phyloP scores from a whole-genome alignment of 2,113 vertebrate species.

The Copsychus sechellarum region DNA sequence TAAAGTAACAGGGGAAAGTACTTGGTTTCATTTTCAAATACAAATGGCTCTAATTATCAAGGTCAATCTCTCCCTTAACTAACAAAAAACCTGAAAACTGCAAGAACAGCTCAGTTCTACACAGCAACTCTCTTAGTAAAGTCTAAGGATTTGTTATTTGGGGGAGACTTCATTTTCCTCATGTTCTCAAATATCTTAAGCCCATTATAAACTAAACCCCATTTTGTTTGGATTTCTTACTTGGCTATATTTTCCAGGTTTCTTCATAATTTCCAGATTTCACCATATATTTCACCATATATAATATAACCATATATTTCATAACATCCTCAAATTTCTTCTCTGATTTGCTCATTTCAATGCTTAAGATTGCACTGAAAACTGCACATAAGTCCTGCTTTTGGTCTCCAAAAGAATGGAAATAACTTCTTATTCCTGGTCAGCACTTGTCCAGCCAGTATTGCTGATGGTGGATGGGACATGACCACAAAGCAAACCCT shows the following conservation, averaged over 20 bases:
- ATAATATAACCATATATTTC: not conserved
- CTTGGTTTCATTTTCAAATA: not conserved
- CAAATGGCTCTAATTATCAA: not conserved
- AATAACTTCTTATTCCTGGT: not conserved
- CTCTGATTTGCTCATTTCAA: not conserved
- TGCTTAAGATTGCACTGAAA: not conserved
- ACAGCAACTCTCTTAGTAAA: not conserved
- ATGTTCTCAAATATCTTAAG: not conserved
- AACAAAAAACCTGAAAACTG: not conserved
- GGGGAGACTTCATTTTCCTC: not conserved
- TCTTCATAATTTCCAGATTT: not conserved
- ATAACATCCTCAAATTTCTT: not conserved
- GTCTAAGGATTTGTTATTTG: not conserved
- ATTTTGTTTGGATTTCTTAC: not conserved
- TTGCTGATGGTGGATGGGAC: not conserved
- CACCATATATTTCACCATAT: too few species aligned
- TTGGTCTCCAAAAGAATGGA: not conserved
- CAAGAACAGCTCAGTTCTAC: not conserved
- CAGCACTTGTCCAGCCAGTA: not conserved
- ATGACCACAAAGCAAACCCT: accelerated
- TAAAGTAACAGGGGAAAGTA: not conserved
- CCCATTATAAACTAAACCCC: not conserved
- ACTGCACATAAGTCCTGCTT: not conserved
- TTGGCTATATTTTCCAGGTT: not conserved
- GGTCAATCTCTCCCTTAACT: not conserved